These are phyloP conservation scores for Epinotia ramella DNA, from an alignment of 2,888 invertebrate genomes.

Conservation along the genomic window DNA sequence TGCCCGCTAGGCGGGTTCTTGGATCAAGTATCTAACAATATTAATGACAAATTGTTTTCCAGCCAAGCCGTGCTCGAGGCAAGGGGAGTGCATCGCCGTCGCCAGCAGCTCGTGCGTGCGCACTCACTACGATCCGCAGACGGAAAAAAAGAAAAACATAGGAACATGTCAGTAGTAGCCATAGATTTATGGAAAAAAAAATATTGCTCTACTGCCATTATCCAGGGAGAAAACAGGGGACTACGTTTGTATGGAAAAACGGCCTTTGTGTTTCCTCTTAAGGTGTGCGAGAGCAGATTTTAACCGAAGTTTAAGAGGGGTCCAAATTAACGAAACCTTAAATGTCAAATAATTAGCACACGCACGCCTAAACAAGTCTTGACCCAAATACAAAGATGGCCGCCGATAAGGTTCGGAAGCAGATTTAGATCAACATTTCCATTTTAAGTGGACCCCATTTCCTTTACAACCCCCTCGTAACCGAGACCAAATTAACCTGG, in stretches of 20 bases:
- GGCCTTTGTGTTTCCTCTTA: too few relatives aligned
- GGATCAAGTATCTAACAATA: too few relatives aligned
- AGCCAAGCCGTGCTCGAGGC: conserved; percentile 87
- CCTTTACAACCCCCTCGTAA: conserved; percentile 25
- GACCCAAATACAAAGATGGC: conserved; percentile 61
- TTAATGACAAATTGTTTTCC: conserved; percentile 51
- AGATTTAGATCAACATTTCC: conserved; percentile 55
- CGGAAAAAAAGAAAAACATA: too few relatives aligned
- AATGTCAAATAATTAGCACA: conserved; percentile 39
- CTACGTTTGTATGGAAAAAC: too few relatives aligned
- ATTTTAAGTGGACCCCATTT: conserved; percentile 39
- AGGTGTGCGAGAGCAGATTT: too few relatives aligned
- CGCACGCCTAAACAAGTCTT: conserved; percentile 45
- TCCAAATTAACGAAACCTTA: conserved; percentile 8
- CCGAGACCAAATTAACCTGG: conserved; percentile 29
- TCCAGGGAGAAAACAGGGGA: too few relatives aligned
- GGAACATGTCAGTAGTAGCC: too few relatives aligned
- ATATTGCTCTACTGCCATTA: too few relatives aligned
- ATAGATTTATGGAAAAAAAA: too few relatives aligned
- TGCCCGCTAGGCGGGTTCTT: too few relatives aligned
- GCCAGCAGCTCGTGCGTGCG: conserved; percentile 88
- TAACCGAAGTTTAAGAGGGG: too few relatives aligned
- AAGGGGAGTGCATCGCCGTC: conserved; percentile 87
- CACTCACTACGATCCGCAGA: conserved; percentile 86
- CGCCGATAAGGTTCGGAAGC: conserved; percentile 59